Conservation (phyloP, 1,140 invertebrate species). For the Leptinotarsa texana region DNA sequence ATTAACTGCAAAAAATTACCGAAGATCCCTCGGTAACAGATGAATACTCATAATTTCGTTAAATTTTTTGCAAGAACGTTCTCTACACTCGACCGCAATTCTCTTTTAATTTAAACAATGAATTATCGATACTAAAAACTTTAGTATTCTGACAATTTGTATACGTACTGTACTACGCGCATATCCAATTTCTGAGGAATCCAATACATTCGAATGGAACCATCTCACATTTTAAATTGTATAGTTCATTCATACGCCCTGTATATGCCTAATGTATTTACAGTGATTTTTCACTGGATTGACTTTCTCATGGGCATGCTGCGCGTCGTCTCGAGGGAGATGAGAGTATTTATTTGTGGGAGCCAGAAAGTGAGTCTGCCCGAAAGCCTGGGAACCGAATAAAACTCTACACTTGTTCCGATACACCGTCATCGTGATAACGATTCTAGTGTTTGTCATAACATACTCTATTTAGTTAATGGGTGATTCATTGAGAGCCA, state of each 20-base stretch:
- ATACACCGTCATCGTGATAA: not conserved
- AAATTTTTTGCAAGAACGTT: too few relatives aligned
- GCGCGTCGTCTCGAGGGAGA: not conserved
- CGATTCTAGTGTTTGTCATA: not conserved
- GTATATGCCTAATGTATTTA: not conserved
- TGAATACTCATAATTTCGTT: too few relatives aligned
- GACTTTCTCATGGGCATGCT: not conserved
- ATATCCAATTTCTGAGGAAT: too few relatives aligned
- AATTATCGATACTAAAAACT: too few relatives aligned
- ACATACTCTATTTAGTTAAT: not conserved
- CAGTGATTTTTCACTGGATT: not conserved
- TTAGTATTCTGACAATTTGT: too few relatives aligned
- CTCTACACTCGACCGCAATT: too few relatives aligned
- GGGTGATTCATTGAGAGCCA: not conserved
- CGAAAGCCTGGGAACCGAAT: conserved; percentile 7
- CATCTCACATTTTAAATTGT: too few relatives aligned
- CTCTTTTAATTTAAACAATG: too few relatives aligned
- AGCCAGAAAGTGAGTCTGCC: not conserved
- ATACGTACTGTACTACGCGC: too few relatives aligned
- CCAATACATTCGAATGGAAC: too few relatives aligned
- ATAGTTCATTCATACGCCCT: not conserved
- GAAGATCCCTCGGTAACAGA: too few relatives aligned
- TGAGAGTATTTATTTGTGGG: not conserved
- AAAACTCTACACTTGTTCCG: not conserved
- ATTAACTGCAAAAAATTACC: too few relatives aligned